phyloP scores from a whole-genome alignment of 2,888 invertebrate species.

The Ormyrus labotus region DNA sequence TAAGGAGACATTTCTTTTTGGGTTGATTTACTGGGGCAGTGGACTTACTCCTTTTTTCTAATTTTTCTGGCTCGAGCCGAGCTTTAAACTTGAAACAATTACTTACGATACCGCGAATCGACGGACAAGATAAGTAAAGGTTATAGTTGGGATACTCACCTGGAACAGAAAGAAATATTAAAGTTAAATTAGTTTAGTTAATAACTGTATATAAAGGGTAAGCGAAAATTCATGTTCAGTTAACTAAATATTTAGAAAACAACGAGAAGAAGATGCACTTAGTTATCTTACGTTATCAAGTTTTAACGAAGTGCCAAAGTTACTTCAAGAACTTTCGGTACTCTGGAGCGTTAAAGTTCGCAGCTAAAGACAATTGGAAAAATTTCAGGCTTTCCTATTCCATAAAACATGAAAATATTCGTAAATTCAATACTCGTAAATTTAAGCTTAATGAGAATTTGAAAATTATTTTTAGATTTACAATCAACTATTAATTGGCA shows the following conservation, averaged over 20 bases:
- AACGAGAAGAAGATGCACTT: conserved; percentile 27
- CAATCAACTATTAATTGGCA: background rate
- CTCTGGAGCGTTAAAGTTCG: conserved; percentile 15
- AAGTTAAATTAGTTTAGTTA: conserved; percentile 18
- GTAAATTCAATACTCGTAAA: conserved; percentile 21
- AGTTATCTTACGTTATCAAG: conserved; percentile 45
- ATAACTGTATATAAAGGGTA: conserved; percentile 19
- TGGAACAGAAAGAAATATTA: conserved; percentile 47
- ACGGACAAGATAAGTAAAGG: background rate
- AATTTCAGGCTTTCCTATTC: conserved; percentile 20
- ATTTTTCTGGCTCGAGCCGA: no score
- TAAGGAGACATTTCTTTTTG: no score
- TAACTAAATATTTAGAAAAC: conserved; percentile 48
- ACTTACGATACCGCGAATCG: no score
- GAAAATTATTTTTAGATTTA: background rate
- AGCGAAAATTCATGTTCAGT: conserved; percentile 46
- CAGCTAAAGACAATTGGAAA: conserved; percentile 43
- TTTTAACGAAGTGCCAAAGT: conserved; percentile 52
- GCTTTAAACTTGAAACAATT: no score
- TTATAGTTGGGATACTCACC: conserved; percentile 47
- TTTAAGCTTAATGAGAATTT: conserved; percentile 1
- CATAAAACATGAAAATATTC: conserved; percentile 1
- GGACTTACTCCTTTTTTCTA: no score
- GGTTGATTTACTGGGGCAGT: no score
- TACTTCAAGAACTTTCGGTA: conserved; percentile 41